Conservation (phyloP, 2,113 vertebrate genomes). For the Chascanopsetta lugubris region DNA sequence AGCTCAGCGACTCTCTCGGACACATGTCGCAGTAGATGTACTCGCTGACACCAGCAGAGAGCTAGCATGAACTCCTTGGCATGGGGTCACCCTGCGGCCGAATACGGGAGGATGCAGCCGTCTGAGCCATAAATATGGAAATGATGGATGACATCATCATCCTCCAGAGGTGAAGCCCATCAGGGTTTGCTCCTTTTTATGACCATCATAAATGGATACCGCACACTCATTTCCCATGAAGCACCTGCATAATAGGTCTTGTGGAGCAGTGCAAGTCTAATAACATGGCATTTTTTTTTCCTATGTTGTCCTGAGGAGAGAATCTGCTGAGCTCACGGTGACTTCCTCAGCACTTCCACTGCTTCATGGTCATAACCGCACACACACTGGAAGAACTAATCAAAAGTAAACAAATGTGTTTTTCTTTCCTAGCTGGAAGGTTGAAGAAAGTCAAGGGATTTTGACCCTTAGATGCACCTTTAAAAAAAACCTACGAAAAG, state of each 20-base stretch:
- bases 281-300: constrained; percentile 11
- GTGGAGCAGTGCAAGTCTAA: constrained; percentile 22
- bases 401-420: background rate
- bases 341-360: background rate
- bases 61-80: constrained; percentile 11
- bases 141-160: constrained; percentile 67
- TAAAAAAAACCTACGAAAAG: too few species aligned
- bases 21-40: constrained; percentile 20
- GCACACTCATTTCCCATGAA: constrained; percentile 53
- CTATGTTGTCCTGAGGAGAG: background rate
- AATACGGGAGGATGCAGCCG: constrained; percentile 19
- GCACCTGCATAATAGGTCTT: constrained; percentile 40
- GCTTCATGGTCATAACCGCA: background rate
- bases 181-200: constrained; percentile 64
- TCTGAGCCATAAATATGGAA: constrained; percentile 47
- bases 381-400: background rate
- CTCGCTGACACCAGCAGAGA: constrained; percentile 25
- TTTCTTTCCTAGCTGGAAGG: background rate
- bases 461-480: too few species aligned
- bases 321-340: constrained; percentile 10
- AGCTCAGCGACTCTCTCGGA: constrained; percentile 8
- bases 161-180: constrained; percentile 45
- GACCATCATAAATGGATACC: constrained; percentile 64
- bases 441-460: background rate
- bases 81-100: constrained; percentile 8